Conservation (phyloP, 2,797 vertebrate genomes). For the Todus mexicanus region DNA sequence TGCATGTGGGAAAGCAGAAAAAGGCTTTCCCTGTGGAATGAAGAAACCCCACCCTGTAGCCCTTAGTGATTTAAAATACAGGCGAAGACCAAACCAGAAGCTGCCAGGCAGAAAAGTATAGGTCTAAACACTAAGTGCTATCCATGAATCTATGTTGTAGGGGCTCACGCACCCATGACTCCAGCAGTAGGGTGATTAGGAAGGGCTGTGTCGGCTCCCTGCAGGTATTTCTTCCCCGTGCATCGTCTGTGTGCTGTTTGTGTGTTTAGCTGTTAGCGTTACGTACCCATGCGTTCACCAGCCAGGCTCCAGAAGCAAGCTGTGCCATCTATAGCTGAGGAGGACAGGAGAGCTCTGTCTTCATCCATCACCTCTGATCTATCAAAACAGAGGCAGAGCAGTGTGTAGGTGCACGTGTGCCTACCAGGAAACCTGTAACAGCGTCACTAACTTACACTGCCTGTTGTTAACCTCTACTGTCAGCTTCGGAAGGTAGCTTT, state of each 20-base stretch:
- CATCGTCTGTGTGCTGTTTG: background rate
- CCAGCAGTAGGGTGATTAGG: background rate
- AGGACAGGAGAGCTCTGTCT: slow-evolving; percentile 77
- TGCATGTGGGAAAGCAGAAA: background rate
- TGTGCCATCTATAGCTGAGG: slow-evolving; percentile 72
- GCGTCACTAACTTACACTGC: background rate
- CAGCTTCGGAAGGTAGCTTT: background rate
- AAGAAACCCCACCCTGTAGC: background rate
- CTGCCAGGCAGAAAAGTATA: background rate
- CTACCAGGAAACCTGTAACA: background rate
- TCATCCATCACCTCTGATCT: slow-evolving; percentile 76
- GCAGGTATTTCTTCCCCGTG: background rate
- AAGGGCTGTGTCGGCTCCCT: background rate
- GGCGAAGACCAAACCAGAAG: background rate
- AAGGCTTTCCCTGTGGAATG: background rate
- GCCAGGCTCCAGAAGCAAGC: slow-evolving; percentile 73
- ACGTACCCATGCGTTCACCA: slow-evolving; percentile 72
- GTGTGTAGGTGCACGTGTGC: fast-evolving
- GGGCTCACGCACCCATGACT: background rate
- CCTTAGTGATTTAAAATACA: background rate
- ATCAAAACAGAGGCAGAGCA: background rate
- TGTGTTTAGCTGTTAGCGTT: background rate
- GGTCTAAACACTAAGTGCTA: background rate
- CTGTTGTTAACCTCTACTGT: background rate
- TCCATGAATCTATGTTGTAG: fast-evolving